Base-by-base conservation (phyloP, 2,888 invertebrate species). In the Hydrotaea cyrtoneurina region DNA sequence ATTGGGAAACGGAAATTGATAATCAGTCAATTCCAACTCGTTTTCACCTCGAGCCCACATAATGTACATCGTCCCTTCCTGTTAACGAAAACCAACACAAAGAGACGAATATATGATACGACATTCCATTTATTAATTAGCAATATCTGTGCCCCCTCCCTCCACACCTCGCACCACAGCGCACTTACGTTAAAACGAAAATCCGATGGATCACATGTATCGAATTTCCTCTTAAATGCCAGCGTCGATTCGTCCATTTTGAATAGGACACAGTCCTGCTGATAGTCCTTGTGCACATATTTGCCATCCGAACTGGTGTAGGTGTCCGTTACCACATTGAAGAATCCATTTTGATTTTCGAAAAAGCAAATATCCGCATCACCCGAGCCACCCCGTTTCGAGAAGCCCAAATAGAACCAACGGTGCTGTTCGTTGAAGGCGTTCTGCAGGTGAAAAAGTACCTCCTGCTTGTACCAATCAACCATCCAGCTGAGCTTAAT, bases 11-110 rank as follows among this genome's bases (percentile, higher is more conserved):
- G 89, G 89, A 74, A 92, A 90, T 87, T 92, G 91, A 86, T 91
- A 90, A 87, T 92, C 91, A 85, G 91, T 91, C 31, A 92, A 89
- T 4, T 90, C 87, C 10, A 97, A 91, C 26, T 95, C 96, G 79
- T 96, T 96, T n/a, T 93, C 92, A 0, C 97, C 98, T 86, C 94
- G 94, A 0, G 96, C 95, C 97, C 97, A 98, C 0, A 97, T 94
- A 4, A 98, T 92, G 91, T 98, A 97, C 82, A 97, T 96, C 36
- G 98, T 98, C 26, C 97, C 98, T 90, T 97, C 96, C 97, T 98
- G n/a, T 46, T 7, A 0, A 15, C 2, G n/a, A 36, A 36, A 64
- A 26, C 7, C 17, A 64, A 64, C 11, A 64, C 72, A 62, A 19
- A 80, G 69, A 86, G 59, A 77, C 39, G 13, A 8, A 17, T 11